These are phyloP conservation scores for Tragelaphus buxtoni DNA, from an alignment of 2,113 vertebrate species.

Conservation along the genomic window DNA sequence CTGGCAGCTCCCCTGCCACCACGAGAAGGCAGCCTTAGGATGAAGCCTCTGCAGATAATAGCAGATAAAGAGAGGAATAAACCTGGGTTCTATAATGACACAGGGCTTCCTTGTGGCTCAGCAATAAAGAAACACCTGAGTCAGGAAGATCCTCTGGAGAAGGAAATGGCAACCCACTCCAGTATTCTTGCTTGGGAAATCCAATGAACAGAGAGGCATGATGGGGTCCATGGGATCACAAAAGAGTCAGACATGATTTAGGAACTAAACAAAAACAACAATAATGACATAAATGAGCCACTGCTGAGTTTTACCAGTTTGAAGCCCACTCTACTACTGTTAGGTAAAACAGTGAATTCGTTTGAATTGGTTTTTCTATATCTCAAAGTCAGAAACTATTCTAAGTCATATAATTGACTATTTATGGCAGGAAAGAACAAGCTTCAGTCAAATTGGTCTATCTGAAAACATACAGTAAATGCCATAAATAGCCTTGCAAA, in stretches of 20 bases:
- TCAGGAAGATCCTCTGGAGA: background rate
- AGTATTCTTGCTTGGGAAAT: background rate
- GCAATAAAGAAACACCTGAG: background rate
- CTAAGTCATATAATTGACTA: background rate
- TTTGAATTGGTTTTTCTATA: background rate
- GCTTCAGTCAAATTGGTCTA: background rate
- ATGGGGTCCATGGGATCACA: background rate
- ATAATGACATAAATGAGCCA: background rate
- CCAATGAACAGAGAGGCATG: background rate
- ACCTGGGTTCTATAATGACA: background rate
- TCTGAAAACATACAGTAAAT: background rate
- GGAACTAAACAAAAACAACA: background rate
- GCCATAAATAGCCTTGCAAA: background rate
- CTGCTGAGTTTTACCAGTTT: background rate
- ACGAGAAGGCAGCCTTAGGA: background rate
- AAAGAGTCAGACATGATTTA: background rate
- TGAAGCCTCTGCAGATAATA: background rate
- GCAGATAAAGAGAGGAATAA: background rate
- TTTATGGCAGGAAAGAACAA: constrained; percentile 8
- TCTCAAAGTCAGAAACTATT: background rate
- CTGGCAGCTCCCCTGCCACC: background rate
- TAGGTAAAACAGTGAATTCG: background rate
- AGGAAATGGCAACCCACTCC: background rate
- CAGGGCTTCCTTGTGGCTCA: background rate
- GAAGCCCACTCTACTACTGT: background rate